Base-by-base conservation (phyloP, 2,113 vertebrate genomes). In the Pluvialis apricaria region DNA sequence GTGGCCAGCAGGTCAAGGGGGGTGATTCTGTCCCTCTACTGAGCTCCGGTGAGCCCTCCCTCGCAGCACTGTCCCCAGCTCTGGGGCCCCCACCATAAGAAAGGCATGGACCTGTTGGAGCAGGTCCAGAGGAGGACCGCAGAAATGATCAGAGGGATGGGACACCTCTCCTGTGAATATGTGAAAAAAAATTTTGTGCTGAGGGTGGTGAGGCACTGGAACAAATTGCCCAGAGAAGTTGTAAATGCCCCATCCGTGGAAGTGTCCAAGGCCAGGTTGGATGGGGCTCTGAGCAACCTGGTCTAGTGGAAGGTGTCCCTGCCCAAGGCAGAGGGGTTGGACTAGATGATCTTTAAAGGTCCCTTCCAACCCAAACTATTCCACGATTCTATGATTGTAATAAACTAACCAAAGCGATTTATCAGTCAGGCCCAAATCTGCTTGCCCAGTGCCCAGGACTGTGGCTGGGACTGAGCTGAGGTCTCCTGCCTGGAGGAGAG, bases 21-120 rank as follows among this genome's bases (percentile, higher is more conserved):
- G 34, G 31, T 1, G 24, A 44, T 24, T 71, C 52, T 65, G 4
- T 12, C 47, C 11, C 13, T 88, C 73, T n/a, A 0, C 17, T 42
- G 45, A 1, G 4, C 6, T 51, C 44, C 32, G 2, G 6, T 34
- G 62, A 83, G 61, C 47, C 6, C 25, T 17, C 29, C 16, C 17
- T 15, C 36, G 32, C 1, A 28, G 25, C 18, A 2, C 26, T 52
- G 51, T 2, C 0, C 20, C 15, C 81, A 68, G 20, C 20, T 45
- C 20, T 38, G 61, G 16, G 4, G 6, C 3, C 18, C 44, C 8
- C 64, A 55, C 7, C 5, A 20, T 6, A 7, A 3, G 25, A 38
- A 25, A 12, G 34, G 34, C 5, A 3, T 10, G 2, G 34, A 22
- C 9, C 15, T 52, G 26, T 3, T 36, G 3, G 32, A 71, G 3